Conservation (phyloP, 2,113 vertebrate genomes). For the Gyps fulvus region DNA sequence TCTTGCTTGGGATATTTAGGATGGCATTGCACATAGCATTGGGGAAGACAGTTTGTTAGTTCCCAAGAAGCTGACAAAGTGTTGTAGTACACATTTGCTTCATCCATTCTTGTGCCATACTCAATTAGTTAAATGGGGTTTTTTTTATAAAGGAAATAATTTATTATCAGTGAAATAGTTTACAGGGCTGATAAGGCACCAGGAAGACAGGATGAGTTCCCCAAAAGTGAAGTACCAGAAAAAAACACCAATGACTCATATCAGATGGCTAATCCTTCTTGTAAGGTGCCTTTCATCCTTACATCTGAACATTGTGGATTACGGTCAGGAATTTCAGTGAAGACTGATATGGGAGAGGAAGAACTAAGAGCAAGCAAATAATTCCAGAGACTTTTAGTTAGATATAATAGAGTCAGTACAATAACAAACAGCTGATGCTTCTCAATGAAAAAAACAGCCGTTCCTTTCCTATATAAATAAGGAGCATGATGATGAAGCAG, state of each 20-base stretch:
- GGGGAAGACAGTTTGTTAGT: neutral
- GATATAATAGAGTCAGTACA: slow-evolving; percentile 7
- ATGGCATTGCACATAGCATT: neutral
- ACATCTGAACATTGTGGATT: neutral
- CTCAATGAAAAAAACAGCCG: slow-evolving; percentile 55
- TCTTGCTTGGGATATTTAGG: neutral
- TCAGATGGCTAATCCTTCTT: neutral
- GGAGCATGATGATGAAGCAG: slow-evolving; percentile 45
- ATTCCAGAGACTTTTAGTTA: slow-evolving; percentile 57
- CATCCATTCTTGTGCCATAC: neutral
- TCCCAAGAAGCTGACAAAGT: neutral
- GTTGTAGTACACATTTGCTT: neutral
- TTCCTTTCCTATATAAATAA: slow-evolving; percentile 53
- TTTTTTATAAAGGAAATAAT: neutral
- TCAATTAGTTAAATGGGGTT: neutral
- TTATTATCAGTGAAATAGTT: neutral
- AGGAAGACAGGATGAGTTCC: neutral
- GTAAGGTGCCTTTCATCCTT: neutral
- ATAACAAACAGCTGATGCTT: slow-evolving; percentile 59
- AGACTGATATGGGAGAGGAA: neutral
- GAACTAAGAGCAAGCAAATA: slow-evolving; percentile 17
- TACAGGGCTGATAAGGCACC: neutral
- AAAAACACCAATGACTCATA: neutral
- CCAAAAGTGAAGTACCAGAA: neutral
- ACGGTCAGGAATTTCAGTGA: neutral